These are phyloP conservation scores for Xyrichtys novacula DNA, from an alignment of 2,797 vertebrate genomes.

Conservation along the genomic window DNA sequence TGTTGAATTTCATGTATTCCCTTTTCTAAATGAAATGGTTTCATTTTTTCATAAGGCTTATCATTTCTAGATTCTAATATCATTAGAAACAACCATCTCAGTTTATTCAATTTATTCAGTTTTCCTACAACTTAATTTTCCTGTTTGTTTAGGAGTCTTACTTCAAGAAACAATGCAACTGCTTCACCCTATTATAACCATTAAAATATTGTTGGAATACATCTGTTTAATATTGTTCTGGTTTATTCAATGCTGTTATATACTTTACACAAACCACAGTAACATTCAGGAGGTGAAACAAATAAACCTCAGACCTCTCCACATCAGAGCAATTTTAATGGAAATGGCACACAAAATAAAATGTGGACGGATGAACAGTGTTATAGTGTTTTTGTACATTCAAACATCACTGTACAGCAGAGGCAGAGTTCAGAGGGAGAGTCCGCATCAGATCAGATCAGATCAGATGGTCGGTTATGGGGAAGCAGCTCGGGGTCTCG, in stretches of 20 bases:
- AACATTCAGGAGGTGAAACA: neutral
- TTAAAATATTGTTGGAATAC: too few relatives aligned
- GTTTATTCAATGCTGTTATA: neutral
- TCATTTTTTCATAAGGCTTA: too few relatives aligned
- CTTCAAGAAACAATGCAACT: too few relatives aligned
- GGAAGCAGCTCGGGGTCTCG: conserved; percentile 52
- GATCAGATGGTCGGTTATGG: conserved; percentile 34
- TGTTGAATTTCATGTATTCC: too few relatives aligned
- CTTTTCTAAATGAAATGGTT: too few relatives aligned
- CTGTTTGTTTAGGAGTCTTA: too few relatives aligned
- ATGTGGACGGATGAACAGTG: conserved; percentile 64
- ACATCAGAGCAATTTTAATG: conserved; percentile 80
- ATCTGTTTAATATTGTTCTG: neutral
- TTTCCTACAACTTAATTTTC: too few relatives aligned
- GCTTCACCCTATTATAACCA: too few relatives aligned
- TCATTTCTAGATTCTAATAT: too few relatives aligned
- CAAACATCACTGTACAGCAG: conserved; percentile 75
- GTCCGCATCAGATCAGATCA: conserved; percentile 14
- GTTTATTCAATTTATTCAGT: too few relatives aligned
- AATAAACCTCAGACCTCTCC: conserved; percentile 55
- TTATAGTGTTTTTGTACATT: conserved; percentile 79
- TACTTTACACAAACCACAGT: neutral
- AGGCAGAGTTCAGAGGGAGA: conserved; percentile 43
- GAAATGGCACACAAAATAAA: conserved; percentile 75
- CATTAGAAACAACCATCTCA: too few relatives aligned